Conservation (phyloP, 2,797 vertebrate species). For the Tolypeutes matacus region DNA sequence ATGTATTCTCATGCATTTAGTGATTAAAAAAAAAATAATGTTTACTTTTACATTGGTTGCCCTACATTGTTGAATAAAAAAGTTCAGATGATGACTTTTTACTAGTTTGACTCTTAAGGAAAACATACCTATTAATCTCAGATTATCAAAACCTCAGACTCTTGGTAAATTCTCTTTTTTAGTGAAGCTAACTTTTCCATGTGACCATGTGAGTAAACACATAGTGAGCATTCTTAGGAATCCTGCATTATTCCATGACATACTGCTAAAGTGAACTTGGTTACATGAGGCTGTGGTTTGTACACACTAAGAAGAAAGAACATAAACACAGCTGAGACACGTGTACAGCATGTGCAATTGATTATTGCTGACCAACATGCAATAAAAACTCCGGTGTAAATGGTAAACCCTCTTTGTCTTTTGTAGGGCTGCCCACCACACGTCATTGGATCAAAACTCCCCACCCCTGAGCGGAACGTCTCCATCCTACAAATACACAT, state of each 20-base stretch:
- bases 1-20: neutral
- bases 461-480: constrained; percentile 96
- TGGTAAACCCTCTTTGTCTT: constrained; percentile 80
- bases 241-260: constrained; percentile 66
- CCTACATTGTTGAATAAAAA: neutral
- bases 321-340: constrained; percentile 83
- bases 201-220: constrained; percentile 63
- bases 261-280: constrained; percentile 72
- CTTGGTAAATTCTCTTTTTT: constrained; percentile 72
- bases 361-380: constrained; percentile 82
- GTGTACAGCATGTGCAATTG: constrained; percentile 78
- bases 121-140: constrained; percentile 63
- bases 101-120: neutral
- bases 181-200: constrained; percentile 67
- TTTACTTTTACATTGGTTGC: neutral
- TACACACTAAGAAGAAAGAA: constrained; percentile 67
- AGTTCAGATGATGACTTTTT: neutral
- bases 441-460: constrained; percentile 98
- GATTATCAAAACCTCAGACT: constrained; percentile 60
- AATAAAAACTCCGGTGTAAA: constrained; percentile 52
- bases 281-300: constrained; percentile 81
- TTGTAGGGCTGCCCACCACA: constrained; percentile 96
- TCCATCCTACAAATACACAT: constrained; percentile 95
- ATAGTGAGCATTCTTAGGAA: constrained; percentile 53
- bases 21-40: neutral